phyloP scores from a whole-genome alignment of 2,888 invertebrate genomes.

The Chrysomela aeneicollis region DNA sequence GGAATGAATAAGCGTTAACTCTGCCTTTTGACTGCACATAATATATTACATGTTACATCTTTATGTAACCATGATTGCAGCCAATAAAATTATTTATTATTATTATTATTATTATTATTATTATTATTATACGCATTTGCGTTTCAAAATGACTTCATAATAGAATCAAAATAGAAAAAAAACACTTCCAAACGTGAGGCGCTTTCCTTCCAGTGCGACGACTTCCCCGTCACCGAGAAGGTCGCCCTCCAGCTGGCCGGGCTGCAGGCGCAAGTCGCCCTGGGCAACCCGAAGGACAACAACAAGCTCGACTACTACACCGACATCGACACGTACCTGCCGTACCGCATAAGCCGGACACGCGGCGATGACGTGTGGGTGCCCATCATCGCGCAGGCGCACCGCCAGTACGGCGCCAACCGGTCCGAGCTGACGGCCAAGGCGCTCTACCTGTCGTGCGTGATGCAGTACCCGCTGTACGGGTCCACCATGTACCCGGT shows the following conservation, averaged over 20 bases:
- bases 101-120: no score
- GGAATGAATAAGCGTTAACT: no score
- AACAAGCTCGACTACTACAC: slow-evolving; percentile 86
- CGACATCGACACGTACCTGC: slow-evolving; percentile 90
- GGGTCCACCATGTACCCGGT: slow-evolving; percentile 70
- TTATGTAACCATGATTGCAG: no score
- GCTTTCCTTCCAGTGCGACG: slow-evolving; percentile 77
- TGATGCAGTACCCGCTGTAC: slow-evolving; percentile 92
- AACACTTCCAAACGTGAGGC: no score
- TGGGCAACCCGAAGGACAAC: slow-evolving; percentile 83
- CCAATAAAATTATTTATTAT: no score
- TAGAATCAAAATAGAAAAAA: no score
- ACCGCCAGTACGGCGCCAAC: slow-evolving; percentile 90
- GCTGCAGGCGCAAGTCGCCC: slow-evolving; percentile 91
- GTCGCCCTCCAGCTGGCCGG: slow-evolving; percentile 94
- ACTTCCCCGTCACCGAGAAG: slow-evolving; percentile 94
- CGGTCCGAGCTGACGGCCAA: slow-evolving; percentile 91
- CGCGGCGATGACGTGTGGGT: slow-evolving; percentile 87
- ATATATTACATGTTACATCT: no score
- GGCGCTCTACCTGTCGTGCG: slow-evolving; percentile 91
- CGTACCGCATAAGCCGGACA: slow-evolving; percentile 80
- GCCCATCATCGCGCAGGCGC: slow-evolving; percentile 86
- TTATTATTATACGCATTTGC: no score
- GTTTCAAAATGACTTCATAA: no score
- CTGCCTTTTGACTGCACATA: no score